Evolutionary conservation across 2,888 invertebrate species (phyloP).

Genomic region (Nephrotoma guestfalica): DNA sequence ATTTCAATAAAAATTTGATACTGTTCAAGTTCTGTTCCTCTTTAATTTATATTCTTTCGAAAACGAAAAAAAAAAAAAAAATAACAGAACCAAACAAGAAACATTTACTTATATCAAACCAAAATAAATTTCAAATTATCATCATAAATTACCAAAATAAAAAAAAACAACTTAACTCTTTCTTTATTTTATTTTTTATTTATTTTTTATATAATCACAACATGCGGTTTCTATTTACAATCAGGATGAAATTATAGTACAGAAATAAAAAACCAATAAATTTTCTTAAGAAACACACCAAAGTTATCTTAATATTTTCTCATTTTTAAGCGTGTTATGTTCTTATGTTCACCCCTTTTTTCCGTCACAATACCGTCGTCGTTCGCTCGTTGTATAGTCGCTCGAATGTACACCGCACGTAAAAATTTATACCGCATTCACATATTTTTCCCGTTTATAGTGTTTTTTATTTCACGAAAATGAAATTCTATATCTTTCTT

Average conservation of each 20-base stretch:
- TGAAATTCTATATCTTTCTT: neutral
- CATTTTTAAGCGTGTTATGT: neutral
- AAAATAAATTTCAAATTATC: neutral
- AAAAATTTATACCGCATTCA: neutral
- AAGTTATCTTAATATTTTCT: neutral
- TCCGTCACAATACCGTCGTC: neutral
- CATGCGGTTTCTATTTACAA: conserved; percentile 4
- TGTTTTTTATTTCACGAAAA: neutral
- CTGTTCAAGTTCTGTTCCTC: neutral
- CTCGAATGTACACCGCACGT: neutral
- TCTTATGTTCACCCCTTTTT: conserved; percentile 2
- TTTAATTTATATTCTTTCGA: neutral
- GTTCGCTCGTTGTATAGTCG: neutral
- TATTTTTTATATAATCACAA: conserved; percentile 2
- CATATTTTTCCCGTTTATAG: neutral
- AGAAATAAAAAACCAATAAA: neutral
- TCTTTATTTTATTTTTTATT: neutral
- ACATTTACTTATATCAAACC: neutral
- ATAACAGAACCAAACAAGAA: neutral
- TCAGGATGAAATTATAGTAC: neutral
- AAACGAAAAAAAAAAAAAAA: neutral
- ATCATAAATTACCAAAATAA: neutral
- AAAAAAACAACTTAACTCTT: neutral
- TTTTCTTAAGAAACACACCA: neutral
- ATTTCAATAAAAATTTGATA: conserved; percentile 3